Evolutionary conservation across 2,888 invertebrate species (phyloP), one percentile per base, ranked within the genome.

Genomic region (Frankliniella fusca): DNA sequence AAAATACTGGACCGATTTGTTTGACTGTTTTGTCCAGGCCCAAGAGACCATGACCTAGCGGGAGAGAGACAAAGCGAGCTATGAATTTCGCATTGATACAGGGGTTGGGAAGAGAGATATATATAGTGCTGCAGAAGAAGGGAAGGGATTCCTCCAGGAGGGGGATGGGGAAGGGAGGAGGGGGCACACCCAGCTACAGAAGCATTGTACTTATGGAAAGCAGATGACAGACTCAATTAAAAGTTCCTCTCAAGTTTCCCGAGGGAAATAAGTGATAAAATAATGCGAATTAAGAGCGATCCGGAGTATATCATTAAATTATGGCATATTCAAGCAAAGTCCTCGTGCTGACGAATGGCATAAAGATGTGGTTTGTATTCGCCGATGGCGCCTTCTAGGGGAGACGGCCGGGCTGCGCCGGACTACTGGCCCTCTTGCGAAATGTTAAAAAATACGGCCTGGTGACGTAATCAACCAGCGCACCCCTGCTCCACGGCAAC

Each of bases 141-240:
- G 5, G 38, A 5, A 2, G 38, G 38, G 38, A 5, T 38, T 38
- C 38, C 5, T 38, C 38, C 5, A 38, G 38, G 38, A 38, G 70
- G 27, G 12, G 27, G 27, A 8, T 23, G 70, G 10, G 27, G 27
- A 11, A 27, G 27, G 8, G 70, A 23, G 70, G 27, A 27, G 5
- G 3, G 38, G 38, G 38, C 38, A 38, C 38, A 38, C 38, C 38
- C 38, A 38, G 70, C 27, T 61, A 61, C 20, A 61, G 61, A 76
- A 27, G 70, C 70, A 76, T 76, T 76, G 27, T 76, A 12, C 70
- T 76, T 76, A 27, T 23, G 70, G 27, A 76, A 76, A 76, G 70
- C 70, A 70, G 70, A 23, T 76, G 70, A 76, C 27, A 70, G 70
- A 76, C 70, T 76, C 70, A 76, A 76, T 76, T 76, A 76, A 27